Base-by-base conservation (phyloP, 2,888 invertebrate species). In the Agrochola lychnidis region DNA sequence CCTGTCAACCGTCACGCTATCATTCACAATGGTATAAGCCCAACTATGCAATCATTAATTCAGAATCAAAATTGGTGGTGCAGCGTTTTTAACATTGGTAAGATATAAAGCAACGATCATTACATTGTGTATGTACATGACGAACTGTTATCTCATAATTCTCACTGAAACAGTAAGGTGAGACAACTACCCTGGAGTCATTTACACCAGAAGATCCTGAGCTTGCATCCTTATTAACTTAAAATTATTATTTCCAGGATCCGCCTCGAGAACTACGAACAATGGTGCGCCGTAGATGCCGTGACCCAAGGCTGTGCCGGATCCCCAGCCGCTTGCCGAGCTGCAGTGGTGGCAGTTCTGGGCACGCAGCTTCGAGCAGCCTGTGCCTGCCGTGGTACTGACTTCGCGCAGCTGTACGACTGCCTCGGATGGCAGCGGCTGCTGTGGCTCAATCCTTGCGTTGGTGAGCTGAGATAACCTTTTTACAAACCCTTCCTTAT, bases 401-500 rank as follows among this genome's bases (percentile, higher is more conserved):
- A 99, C 95, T 97, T 98, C 91, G 98, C 98, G 59, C 98, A 98
- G 92, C 97, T 98, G 56, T 98, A 99, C 93, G 98, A 98, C 91
- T 99, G 99, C 89, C 97, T 99, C 0, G 99, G 99, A 72, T 99
- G 99, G 99, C 98, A 99, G 91, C 94, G 99, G 78, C 97, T 99
- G 61, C 97, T 99, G 59, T 99, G 99, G 99, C 98, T 99, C 79
- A 99, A 99, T 94, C 98, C 99, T 72, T 99, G 99, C 94, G 99
- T 99, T 89, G 99, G 99, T 99, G 95, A 97, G 98, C 71, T 75
- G 62, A 63, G 14, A 59, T 69, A 19, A n/a, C 19, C 14, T 14
- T 75, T 57, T 7, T 64, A 12, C 1, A 2, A 73, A 30, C n/a
- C 16, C 22, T 9, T 51, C 51, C 2, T 9, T 51, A 19, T 51